Evolutionary conservation across 2,113 vertebrate genomes (phyloP).

Genomic region (Nerophis lumbriciformis): DNA sequence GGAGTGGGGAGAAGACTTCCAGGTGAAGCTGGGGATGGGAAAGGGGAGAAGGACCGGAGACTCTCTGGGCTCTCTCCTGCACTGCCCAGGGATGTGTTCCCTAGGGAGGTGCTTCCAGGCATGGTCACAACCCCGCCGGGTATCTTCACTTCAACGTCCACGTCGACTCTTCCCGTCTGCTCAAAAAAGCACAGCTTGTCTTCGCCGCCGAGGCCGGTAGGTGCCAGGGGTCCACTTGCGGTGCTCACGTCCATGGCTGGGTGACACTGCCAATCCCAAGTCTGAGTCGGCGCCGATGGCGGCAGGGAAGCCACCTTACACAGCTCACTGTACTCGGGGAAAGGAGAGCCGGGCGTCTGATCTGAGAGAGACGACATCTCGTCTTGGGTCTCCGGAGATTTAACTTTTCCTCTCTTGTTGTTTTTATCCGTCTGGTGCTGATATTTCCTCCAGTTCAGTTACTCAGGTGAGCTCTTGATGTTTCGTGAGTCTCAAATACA

Average conservation of each 20-base stretch:
- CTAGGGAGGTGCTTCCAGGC: slow-evolving; percentile 55
- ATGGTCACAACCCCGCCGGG: slow-evolving; percentile 45
- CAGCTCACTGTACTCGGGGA: slow-evolving; percentile 77
- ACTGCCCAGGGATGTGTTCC: slow-evolving; percentile 63
- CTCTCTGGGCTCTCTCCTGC: slow-evolving; percentile 67
- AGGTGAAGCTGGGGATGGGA: slow-evolving; percentile 59
- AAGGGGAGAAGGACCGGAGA: slow-evolving; percentile 65
- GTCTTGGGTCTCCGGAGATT: slow-evolving; percentile 14
- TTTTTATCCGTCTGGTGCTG: slow-evolving; percentile 28
- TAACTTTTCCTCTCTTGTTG: slow-evolving; percentile 23
- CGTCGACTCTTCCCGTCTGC: slow-evolving; percentile 47
- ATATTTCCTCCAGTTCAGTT: slow-evolving; percentile 38
- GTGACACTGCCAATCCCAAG: slow-evolving; percentile 86
- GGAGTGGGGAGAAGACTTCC: slow-evolving; percentile 43
- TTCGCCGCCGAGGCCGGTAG: slow-evolving; percentile 82
- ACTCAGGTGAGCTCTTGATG: slow-evolving; percentile 30
- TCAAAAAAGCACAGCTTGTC: slow-evolving; percentile 90
- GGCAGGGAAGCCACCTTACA: slow-evolving; percentile 68
- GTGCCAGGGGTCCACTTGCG: slow-evolving; percentile 62
- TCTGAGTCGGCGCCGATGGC: slow-evolving; percentile 52
- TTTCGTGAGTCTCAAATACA: slow-evolving; percentile 54
- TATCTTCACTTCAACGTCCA: slow-evolving; percentile 76
- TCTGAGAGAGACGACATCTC: slow-evolving; percentile 82
- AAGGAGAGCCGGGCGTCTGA: slow-evolving; percentile 76
- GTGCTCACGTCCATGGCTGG: slow-evolving; percentile 68